Percentiles rank a stretch among this genome's conserved stretches.
These are phyloP conservation scores for Osmerus mordax DNA, from an alignment of 2,113 vertebrate species.

Conservation along the genomic window DNA sequence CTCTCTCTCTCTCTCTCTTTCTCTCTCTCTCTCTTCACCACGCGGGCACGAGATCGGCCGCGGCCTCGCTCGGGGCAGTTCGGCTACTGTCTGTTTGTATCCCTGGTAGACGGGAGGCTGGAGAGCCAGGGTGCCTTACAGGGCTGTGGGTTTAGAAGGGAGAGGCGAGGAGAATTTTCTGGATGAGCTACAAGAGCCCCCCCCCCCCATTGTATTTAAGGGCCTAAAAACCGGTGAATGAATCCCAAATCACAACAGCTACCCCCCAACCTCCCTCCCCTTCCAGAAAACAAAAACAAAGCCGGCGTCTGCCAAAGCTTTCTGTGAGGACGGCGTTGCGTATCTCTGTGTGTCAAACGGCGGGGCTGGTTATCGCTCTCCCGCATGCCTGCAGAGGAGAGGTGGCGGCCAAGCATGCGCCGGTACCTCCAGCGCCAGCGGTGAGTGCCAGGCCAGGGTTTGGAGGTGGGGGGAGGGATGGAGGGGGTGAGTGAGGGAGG, in stretches of 20 bases:
- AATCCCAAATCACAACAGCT: background rate
- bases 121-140: conserved; percentile 9
- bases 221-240: background rate
- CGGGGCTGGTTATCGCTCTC: conserved; percentile 64
- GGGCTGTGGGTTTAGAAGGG: conserved; percentile 29
- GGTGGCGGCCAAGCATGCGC: conserved; percentile 59
- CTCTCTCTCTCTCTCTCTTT: background rate
- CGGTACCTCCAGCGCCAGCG: conserved; percentile 36
- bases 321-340: conserved; percentile 34
- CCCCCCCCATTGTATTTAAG: background rate
- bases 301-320: conserved; percentile 55
- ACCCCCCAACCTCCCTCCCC: too few relatives aligned
- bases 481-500: background rate
- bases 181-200: too few relatives aligned
- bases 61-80: conserved; percentile 2
- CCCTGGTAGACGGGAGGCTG: conserved; percentile 31
- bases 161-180: background rate
- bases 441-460: conserved; percentile 32
- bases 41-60: conserved; percentile 3
- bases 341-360: conserved; percentile 58
- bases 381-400: conserved; percentile 61
- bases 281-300: conserved; percentile 45
- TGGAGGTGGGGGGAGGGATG: background rate
- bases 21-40: conserved; percentile 5
- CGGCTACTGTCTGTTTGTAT: conserved; percentile 23